phyloP scores from a whole-genome alignment of 2,888 invertebrate genomes.

The Epirrhoe tristata region DNA sequence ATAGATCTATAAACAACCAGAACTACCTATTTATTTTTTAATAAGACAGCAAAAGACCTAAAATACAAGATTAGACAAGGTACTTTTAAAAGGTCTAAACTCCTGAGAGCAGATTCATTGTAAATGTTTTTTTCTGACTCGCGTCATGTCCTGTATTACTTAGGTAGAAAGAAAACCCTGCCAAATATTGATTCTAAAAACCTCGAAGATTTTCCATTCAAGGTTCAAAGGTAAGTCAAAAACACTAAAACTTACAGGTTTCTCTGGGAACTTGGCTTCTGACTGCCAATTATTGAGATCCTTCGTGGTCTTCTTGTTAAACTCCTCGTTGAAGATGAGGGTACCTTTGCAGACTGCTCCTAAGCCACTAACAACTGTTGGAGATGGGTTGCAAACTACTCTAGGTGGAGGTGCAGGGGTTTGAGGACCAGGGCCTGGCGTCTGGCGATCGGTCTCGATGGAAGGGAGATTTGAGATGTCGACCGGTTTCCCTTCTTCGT shows the following conservation, averaged over 20 bases:
- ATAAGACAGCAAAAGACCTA: too few species aligned
- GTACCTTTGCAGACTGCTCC: conserved; percentile 77
- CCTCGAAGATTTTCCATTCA: too few species aligned
- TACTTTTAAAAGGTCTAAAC: too few species aligned
- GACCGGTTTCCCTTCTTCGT: conserved; percentile 63
- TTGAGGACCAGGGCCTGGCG: conserved; percentile 17
- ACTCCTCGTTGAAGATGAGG: conserved; percentile 87
- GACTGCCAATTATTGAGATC: conserved; percentile 77
- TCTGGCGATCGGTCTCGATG: conserved; percentile 12
- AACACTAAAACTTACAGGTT: conserved; percentile 80
- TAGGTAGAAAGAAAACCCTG: too few species aligned
- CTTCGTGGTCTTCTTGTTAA: conserved; percentile 64
- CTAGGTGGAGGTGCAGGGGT: conserved; percentile 31
- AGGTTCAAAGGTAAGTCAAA: background rate
- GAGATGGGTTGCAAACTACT: conserved; percentile 55
- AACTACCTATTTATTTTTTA: too few species aligned
- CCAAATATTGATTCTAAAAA: too few species aligned
- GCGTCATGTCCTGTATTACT: too few species aligned
- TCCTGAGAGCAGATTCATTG: too few species aligned
- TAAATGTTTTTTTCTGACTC: too few species aligned
- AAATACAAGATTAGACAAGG: too few species aligned
- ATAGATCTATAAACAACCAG: too few species aligned
- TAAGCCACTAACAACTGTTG: conserved; percentile 59
- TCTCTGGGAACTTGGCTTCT: conserved; percentile 83
- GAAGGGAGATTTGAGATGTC: conserved; percentile 43